Evolutionary conservation across 2,113 vertebrate genomes (phyloP).

Genomic region (Raja brachyura): DNA sequence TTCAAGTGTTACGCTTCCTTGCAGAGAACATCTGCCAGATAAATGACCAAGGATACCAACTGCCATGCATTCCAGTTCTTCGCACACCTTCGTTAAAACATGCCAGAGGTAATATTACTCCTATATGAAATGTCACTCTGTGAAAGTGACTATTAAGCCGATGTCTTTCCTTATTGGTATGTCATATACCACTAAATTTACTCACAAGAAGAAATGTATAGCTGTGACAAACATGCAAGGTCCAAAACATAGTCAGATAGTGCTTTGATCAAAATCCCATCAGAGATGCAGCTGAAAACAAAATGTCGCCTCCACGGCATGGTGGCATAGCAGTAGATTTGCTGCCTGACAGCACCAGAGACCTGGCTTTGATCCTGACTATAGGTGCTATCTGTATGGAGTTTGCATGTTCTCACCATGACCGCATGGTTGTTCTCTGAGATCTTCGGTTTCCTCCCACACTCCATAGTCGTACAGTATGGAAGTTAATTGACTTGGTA

Average conservation of each 20-base stretch:
- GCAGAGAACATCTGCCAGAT: conserved; percentile 5
- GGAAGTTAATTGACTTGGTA: too few relatives aligned
- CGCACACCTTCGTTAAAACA: background rate
- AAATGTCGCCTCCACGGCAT: background rate
- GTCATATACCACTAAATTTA: background rate
- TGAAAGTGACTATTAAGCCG: background rate
- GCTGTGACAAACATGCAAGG: background rate
- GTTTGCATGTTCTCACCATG: too few relatives aligned
- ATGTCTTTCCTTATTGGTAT: background rate
- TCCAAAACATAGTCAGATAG: background rate
- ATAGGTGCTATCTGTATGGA: too few relatives aligned
- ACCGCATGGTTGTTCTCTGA: too few relatives aligned
- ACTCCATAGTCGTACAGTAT: too few relatives aligned
- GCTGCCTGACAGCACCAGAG: too few relatives aligned
- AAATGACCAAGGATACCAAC: background rate
- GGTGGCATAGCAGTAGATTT: too few relatives aligned
- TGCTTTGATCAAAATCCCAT: background rate
- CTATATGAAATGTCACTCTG: background rate
- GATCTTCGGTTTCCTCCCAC: too few relatives aligned
- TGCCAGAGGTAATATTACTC: background rate
- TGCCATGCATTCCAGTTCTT: background rate
- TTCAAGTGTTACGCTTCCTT: background rate
- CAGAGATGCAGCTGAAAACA: background rate
- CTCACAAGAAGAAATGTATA: background rate
- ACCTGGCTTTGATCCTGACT: too few relatives aligned